Evolutionary conservation across 2,797 vertebrate species (phyloP).

Genomic region (Pelodytes ibericus): DNA sequence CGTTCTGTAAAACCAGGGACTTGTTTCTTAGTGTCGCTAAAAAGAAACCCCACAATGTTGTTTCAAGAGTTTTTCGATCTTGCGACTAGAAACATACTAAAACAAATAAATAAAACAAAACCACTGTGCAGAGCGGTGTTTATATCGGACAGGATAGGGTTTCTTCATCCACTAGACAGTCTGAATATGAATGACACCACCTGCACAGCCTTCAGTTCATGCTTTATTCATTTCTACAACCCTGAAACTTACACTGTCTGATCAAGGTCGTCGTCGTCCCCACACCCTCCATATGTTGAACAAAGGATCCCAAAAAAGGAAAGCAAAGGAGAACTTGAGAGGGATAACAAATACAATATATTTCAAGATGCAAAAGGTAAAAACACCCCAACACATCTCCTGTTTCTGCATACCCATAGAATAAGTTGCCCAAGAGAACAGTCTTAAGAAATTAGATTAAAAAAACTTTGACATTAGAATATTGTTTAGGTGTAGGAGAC

Average conservation of each 20-base stretch:
- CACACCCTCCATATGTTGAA: not conserved
- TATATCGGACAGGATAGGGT: not conserved
- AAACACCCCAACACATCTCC: too few relatives aligned
- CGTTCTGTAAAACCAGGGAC: too few relatives aligned
- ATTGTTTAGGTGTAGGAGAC: too few relatives aligned
- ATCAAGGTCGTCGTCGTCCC: too few relatives aligned
- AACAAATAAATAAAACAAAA: not conserved
- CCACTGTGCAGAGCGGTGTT: not conserved
- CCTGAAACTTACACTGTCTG: too few relatives aligned
- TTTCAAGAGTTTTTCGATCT: not conserved
- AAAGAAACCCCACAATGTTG: too few relatives aligned
- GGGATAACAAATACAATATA: not conserved
- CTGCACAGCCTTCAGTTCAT: not conserved
- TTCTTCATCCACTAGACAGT: constrained; percentile 2
- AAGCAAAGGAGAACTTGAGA: not conserved
- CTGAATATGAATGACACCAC: not conserved
- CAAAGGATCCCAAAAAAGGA: not conserved
- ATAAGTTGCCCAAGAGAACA: too few relatives aligned
- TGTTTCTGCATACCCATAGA: too few relatives aligned
- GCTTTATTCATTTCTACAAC: constrained; percentile 15
- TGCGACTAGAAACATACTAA: not conserved
- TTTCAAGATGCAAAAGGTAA: not conserved
- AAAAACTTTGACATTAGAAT: too few relatives aligned
- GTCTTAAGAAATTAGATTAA: too few relatives aligned
- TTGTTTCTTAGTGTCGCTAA: too few relatives aligned